Conservation (phyloP, 2,113 vertebrate genomes). For the Phoenicopterus ruber region DNA sequence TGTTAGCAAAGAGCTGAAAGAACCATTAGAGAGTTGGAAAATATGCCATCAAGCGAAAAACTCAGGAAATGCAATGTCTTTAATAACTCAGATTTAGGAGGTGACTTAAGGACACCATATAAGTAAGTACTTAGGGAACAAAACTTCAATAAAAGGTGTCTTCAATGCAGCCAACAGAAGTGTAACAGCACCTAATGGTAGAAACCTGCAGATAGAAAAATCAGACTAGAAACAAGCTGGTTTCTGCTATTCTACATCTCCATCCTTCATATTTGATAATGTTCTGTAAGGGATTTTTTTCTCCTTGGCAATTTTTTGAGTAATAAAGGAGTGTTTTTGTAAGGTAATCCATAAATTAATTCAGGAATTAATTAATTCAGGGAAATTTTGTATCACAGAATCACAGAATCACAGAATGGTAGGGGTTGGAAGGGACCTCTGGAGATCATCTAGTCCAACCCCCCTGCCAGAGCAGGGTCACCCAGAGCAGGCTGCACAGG, state of each 20-base stretch:
- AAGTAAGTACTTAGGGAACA: not conserved
- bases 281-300: not conserved
- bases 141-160: not conserved
- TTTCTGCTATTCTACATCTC: not conserved
- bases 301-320: not conserved
- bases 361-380: not conserved
- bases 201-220: not conserved
- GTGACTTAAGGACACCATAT: not conserved
- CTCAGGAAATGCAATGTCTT: not conserved
- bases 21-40: not conserved
- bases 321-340: not conserved
- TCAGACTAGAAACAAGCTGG: not conserved
- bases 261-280: accelerated
- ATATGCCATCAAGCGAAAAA: not conserved
- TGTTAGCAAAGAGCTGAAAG: constrained; percentile 2
- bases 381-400: not conserved
- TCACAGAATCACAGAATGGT: too few relatives aligned
- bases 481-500: too few relatives aligned
- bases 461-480: too few relatives aligned
- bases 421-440: too few relatives aligned
- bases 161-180: not conserved
- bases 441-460: too few relatives aligned
- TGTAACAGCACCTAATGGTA: not conserved
- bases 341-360: not conserved
- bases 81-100: constrained; percentile 13